Conservation (phyloP, 2,797 vertebrate genomes). For the Pristis pectinata region DNA sequence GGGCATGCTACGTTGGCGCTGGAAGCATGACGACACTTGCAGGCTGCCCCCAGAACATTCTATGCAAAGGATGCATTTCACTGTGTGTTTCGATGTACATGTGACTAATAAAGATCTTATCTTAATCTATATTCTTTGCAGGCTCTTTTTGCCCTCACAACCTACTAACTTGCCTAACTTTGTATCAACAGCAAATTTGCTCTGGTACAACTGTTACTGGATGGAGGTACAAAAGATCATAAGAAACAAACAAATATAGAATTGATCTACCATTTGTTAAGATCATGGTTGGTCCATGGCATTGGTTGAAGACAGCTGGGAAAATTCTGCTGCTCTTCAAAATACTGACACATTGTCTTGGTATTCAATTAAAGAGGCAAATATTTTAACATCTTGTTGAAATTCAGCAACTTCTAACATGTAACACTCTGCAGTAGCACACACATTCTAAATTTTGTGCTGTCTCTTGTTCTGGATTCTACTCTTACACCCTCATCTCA, state of each 20-base stretch:
- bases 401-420: neutral
- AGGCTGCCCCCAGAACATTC: too few species aligned
- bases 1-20: too few species aligned
- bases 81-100: too few species aligned
- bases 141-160: too few species aligned
- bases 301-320: too few species aligned
- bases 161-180: too few species aligned
- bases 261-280: neutral
- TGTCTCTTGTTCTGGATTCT: neutral
- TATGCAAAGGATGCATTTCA: too few species aligned
- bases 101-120: too few species aligned
- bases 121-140: too few species aligned
- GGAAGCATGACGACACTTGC: too few species aligned
- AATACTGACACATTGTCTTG: neutral
- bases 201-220: neutral
- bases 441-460: neutral
- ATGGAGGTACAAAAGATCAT: neutral
- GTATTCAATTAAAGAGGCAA: neutral
- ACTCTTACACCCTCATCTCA: neutral
- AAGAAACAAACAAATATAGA: neutral
- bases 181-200: too few species aligned
- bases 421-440: neutral
- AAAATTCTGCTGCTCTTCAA: neutral
- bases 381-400: neutral
- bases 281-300: too few species aligned